Evolutionary conservation across 1,140 invertebrate genomes (phyloP).

Genomic region (Zaprionus taronus): DNA sequence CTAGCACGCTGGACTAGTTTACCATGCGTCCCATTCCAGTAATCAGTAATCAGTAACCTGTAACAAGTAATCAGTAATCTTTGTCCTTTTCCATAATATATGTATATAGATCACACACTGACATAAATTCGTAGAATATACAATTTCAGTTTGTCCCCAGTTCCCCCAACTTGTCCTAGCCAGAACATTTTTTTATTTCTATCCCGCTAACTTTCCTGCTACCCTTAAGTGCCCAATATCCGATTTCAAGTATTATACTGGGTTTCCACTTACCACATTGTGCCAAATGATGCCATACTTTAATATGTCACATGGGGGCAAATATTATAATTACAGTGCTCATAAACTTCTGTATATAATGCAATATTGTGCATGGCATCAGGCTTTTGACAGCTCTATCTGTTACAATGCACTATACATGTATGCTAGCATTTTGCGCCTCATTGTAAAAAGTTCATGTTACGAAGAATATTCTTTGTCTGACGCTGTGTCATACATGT

Average conservation of each 20-base stretch:
- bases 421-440: too few relatives aligned
- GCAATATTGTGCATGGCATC: too few relatives aligned
- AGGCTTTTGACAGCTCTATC: too few relatives aligned
- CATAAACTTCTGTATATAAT: too few relatives aligned
- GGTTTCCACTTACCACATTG: not conserved
- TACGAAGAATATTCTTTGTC: not conserved
- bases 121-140: constrained; percentile 1
- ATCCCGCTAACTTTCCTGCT: not conserved
- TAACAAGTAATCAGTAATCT: not conserved
- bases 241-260: not conserved
- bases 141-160: not conserved
- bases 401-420: too few relatives aligned
- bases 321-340: too few relatives aligned
- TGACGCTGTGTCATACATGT: not conserved
- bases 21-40: constrained; percentile 5
- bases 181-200: not conserved
- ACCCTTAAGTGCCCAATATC: not conserved
- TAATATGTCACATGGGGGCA: too few relatives aligned
- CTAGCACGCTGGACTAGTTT: constrained; percentile 5
- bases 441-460: too few relatives aligned
- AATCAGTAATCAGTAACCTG: constrained; percentile 1
- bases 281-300: not conserved
- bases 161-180: not conserved
- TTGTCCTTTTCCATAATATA: not conserved
- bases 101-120: not conserved